Evolutionary conservation across 2,113 vertebrate genomes (phyloP), one percentile per base, ranked within the genome.

Genomic region (Rhinogobius similis): DNA sequence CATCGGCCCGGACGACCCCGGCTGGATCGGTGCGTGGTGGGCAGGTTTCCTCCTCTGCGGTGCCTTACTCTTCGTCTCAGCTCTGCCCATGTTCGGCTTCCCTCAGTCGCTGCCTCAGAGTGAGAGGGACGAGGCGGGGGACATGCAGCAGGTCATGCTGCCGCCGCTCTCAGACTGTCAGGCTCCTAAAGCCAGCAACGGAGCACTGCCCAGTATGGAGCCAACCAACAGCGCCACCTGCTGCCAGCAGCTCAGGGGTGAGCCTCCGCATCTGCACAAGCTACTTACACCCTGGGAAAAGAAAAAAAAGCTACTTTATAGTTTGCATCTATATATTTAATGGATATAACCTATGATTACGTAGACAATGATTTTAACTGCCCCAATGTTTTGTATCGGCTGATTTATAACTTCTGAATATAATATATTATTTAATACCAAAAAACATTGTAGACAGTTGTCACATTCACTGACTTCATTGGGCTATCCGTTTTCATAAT

Each of bases 11-110:
- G 98, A 99, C 0, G 96, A 99, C 94, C 97, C 98, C 0, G 94
- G 96, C 50, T 99, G 98, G 98, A 99, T 99, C 0, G 98, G 98
- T 64, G 98, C 97, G 14, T 99, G 98, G 98, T 99, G 98, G 98
- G 96, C 92, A 0, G 97, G 98, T 86, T 99, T 99, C 87, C 96
- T 99, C 81, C 94, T 99, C 78, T 99, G 97, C 4, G 96, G 96
- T 91, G 98, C 94, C 93, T 95, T 98, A 92, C 96, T 99, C 80
- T 99, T 99, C 88, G 95, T 95, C 94, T 98, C 97, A 0, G 94
- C 98, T 52, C 90, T 99, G 81, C 85, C 95, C 27, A 99, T 99
- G 98, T 99, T 99, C 3, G 97, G 97, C 38, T 99, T 99, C 86
- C 98, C 98, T 5, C 95, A 98, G 89, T 96, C 97, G 1, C 91